Evolutionary conservation across 2,888 invertebrate genomes (phyloP).

Genomic region (Drosophila tripunctata): DNA sequence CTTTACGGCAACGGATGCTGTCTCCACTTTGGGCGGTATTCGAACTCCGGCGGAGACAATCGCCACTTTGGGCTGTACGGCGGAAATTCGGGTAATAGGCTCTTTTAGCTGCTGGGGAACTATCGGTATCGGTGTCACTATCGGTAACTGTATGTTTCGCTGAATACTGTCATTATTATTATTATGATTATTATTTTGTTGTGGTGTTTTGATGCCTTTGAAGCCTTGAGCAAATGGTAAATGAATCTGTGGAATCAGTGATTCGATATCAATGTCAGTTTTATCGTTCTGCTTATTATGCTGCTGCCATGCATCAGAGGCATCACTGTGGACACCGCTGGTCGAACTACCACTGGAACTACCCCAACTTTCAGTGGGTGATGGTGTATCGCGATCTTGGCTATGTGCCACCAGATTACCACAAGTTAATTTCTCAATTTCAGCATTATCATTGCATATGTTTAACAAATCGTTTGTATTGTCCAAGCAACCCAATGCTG

Average conservation of each 20-base stretch:
- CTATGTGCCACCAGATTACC: conserved; percentile 55
- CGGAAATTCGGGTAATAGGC: background rate
- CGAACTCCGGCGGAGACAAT: conserved; percentile 29
- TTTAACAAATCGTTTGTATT: conserved; percentile 80
- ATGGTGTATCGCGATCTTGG: conserved; percentile 77
- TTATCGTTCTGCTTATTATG: conserved; percentile 19
- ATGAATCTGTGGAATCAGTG: conserved; percentile 7
- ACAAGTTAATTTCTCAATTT: conserved; percentile 61
- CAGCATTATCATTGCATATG: conserved; percentile 69
- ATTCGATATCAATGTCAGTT: conserved; percentile 39
- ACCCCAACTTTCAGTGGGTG: conserved; percentile 78
- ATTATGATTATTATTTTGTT: background rate
- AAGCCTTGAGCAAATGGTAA: conserved; percentile 9
- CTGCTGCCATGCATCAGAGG: conserved; percentile 55
- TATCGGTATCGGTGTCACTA: background rate
- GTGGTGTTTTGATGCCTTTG: background rate
- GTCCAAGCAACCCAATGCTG: conserved; percentile 33
- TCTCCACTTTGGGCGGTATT: conserved; percentile 60
- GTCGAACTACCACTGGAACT: conserved; percentile 76
- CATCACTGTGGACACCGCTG: conserved; percentile 78
- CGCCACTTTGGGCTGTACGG: conserved; percentile 17
- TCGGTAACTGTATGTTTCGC: conserved; percentile 13
- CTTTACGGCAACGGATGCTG: conserved; percentile 24
- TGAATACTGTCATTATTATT: conserved; percentile 40
- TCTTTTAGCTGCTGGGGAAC: conserved; percentile 5